phyloP scores from a whole-genome alignment of 1,140 invertebrate genomes.

The Pristionchus pacificus region DNA sequence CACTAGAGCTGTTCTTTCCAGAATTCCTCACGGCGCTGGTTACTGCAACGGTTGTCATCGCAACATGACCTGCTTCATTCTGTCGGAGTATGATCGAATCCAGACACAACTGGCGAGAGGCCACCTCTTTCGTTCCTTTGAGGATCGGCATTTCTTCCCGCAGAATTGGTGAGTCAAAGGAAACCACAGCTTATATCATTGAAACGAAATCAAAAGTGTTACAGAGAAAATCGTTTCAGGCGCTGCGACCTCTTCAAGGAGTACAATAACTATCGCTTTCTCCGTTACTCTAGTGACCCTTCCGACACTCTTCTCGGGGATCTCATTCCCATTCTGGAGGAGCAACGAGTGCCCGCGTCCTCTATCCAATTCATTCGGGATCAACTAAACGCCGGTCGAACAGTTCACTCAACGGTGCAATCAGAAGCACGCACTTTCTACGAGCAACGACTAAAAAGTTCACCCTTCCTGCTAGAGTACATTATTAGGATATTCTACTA shows the following conservation, averaged over 20 bases:
- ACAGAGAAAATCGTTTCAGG: slow-evolving; percentile 20
- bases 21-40: slow-evolving; percentile 15
- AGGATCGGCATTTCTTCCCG: slow-evolving; percentile 39
- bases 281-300: slow-evolving; percentile 30
- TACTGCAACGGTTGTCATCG: slow-evolving; percentile 34
- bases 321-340: slow-evolving; percentile 13
- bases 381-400: slow-evolving; percentile 9
- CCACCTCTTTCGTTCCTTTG: slow-evolving; percentile 25
- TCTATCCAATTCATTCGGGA: slow-evolving; percentile 28
- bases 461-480: slow-evolving; percentile 39
- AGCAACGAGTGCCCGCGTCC: slow-evolving; percentile 25
- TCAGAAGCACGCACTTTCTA: slow-evolving; percentile 36
- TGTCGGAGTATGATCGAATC: slow-evolving; percentile 34
- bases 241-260: slow-evolving; percentile 31
- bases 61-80: slow-evolving; percentile 40
- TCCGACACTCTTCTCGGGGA: slow-evolving; percentile 19
- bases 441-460: slow-evolving; percentile 30
- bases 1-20: slow-evolving; percentile 6
- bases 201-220: not conserved
- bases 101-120: slow-evolving; percentile 11
- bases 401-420: slow-evolving; percentile 32
- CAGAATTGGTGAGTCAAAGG: slow-evolving; percentile 38
- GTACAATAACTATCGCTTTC: slow-evolving; percentile 21
- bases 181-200: not conserved
- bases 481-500: slow-evolving; percentile 40